Evolutionary conservation across 2,888 invertebrate genomes (phyloP), one percentile per base, ranked within the genome.

Genomic region (Nemotelus pantherinus): DNA sequence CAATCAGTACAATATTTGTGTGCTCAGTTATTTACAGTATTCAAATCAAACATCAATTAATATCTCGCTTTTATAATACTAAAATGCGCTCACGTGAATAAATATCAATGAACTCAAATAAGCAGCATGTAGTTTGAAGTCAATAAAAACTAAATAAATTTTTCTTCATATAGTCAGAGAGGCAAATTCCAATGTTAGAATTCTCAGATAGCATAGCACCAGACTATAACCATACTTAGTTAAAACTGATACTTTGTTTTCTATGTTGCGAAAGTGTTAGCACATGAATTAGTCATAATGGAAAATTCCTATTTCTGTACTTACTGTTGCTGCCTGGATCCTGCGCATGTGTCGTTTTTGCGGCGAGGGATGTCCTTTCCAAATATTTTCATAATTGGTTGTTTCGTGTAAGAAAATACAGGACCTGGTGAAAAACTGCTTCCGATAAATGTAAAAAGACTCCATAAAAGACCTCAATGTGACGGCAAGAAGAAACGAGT

Each of bases 391-490:
- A n/a, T 55, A 44, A 44, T 71, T 43, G 57, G 25, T 25, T 71
- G 0, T 7, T 43, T 4, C 3, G 47, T 45, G 6, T 9, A 2
- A 55, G 55, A 71, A 2, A 43, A 43, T 2, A 4, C 1, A 45
- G 45, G 53, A 44, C 43, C 55, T n/a, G 48, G 63, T 3, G 74
- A 60, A 74, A 9, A 74, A 60, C 41, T 60, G 41, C 47, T 74
- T 74, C 74, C 60, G 63, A 39, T 60, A 74, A 48, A 63, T 63
- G 10, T 10, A 9, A 74, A 48, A 48, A n/a, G n/a, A 74, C 74
- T 74, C 74, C 74, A 74, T 74, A 63, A 57, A 74, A 74, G 70
- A 74, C 74, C 74, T 74, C 74, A 74, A 74, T 39, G 60, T 74
- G 74, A 41, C 48, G 60, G 9, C 47, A 48, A 25, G 39, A 3